Evolutionary conservation across 2,888 invertebrate genomes (phyloP), one percentile per base, ranked within the genome.

Genomic region (Boloria selene): DNA sequence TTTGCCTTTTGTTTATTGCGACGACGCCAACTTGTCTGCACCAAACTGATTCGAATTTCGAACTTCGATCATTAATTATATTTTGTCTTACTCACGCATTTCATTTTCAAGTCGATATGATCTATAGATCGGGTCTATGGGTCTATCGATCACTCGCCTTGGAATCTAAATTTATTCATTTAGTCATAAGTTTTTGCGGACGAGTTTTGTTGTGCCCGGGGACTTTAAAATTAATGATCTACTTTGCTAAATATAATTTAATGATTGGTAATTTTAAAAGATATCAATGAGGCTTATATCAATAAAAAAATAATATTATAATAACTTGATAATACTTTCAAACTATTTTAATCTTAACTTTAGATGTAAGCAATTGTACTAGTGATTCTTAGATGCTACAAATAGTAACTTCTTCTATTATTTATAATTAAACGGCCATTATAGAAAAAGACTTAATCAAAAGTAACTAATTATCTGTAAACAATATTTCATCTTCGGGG

Each of bases 71-170:
- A 92, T 92, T 91, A 91, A 92, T 92, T 92, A 91, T 88, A 89
- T 91, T 91, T 92, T 90, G 92, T 91, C 92, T 91, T 91, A 92
- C 92, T 91, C 91, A 90, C 88, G 89, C 90, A 90, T 90, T 90
- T 88, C 88, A 92, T 90, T 90, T 91, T 90, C 82, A 73, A 88
- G 77, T 83, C 84, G 89, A 90, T 91, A 90, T 91, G 90, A 92
- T 92, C 91, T 91, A 91, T 92, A 88, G 90, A 90, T 91, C 85
- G 77, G 89, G 90, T 90, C 90, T 90, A 89, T 76, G 86, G 81
- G 86, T 86, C 91, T 88, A 92, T 92, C 91, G 90, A 92, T 92
- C 92, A 92, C 86, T 83, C 80, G 82, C 84, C 80, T 82, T 79
- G 87, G 87, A 88, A 89, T 89, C 88, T 84, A 86, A 89, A 90